phyloP scores from a whole-genome alignment of 2,888 invertebrate species.

The Andrena minutula region DNA sequence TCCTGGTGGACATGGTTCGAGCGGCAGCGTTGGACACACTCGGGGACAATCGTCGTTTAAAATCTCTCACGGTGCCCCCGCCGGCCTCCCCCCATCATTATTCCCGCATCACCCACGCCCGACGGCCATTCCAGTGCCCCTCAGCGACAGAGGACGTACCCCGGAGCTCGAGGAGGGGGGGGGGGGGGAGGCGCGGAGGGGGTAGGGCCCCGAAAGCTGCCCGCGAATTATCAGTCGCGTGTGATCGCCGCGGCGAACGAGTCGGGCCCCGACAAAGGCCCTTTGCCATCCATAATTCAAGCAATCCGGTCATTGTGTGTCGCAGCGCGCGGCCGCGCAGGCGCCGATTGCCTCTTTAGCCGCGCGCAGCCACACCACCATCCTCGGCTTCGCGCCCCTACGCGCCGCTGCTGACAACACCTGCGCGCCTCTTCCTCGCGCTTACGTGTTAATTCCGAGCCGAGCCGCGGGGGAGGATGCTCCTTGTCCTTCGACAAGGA shows the following conservation, averaged over 20 bases:
- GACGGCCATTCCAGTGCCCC: constrained; percentile 48
- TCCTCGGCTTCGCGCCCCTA: constrained; percentile 38
- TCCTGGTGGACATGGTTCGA: constrained; percentile 38
- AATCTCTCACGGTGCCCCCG: constrained; percentile 67
- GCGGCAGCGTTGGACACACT: constrained; percentile 33
- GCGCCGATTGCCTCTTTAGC: constrained; percentile 80
- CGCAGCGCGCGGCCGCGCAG: constrained; percentile 68
- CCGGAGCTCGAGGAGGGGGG: neutral
- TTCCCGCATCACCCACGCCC: constrained; percentile 72
- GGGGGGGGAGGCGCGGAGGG: constrained; percentile 31
- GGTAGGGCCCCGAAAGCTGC: constrained; percentile 63
- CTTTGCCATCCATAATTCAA: constrained; percentile 83
- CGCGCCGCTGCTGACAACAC: constrained; percentile 54
- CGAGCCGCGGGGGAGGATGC: constrained; percentile 22
- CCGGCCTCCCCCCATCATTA: constrained; percentile 63
- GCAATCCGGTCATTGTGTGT: constrained; percentile 79
- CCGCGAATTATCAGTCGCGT: constrained; percentile 80
- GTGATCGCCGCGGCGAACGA: constrained; percentile 76
- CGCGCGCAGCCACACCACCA: constrained; percentile 37
- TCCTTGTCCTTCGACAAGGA: constrained; percentile 12
- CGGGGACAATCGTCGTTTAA: constrained; percentile 70
- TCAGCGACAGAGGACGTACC: constrained; percentile 16
- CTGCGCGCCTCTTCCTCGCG: constrained; percentile 40
- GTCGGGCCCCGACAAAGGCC: constrained; percentile 78
- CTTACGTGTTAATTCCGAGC: constrained; percentile 73